phyloP scores from a whole-genome alignment of 2,797 vertebrate genomes.

The Myotis pilosus region DNA sequence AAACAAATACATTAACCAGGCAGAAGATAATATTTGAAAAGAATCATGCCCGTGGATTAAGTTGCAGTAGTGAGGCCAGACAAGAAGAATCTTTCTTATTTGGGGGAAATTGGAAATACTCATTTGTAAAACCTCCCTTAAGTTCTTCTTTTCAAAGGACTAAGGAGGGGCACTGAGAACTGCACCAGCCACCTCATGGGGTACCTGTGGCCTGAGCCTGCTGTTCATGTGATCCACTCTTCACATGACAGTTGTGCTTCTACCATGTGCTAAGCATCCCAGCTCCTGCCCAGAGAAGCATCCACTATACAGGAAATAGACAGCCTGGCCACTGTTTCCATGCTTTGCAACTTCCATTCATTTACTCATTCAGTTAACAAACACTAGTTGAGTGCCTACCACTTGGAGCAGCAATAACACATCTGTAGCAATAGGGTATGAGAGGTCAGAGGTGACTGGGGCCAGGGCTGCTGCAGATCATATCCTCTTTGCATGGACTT shows the following conservation, averaged over 20 bases:
- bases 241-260: neutral
- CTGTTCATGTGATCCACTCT: neutral
- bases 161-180: neutral
- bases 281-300: neutral
- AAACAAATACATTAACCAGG: constrained; percentile 47
- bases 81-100: constrained; percentile 17
- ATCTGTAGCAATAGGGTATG: fast-evolving
- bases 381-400: neutral
- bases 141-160: constrained; percentile 7
- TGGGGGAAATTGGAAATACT: neutral
- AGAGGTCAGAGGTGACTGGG: neutral
- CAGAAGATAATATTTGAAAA: constrained; percentile 56
- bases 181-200: neutral
- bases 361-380: neutral
- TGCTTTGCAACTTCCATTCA: neutral
- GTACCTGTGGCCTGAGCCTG: neutral
- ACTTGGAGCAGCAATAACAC: neutral
- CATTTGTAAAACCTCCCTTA: constrained; percentile 16
- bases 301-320: neutral
- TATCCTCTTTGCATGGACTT: neutral
- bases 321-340: neutral
- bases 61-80: neutral
- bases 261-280: neutral
- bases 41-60: neutral
- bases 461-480: neutral